Percentiles rank a stretch among this genome's conserved stretches.
Evolutionary conservation across 64 coral and sea anemone genomes (phyloP).

Genomic region (Dendrophyllia cribrosa): DNA sequence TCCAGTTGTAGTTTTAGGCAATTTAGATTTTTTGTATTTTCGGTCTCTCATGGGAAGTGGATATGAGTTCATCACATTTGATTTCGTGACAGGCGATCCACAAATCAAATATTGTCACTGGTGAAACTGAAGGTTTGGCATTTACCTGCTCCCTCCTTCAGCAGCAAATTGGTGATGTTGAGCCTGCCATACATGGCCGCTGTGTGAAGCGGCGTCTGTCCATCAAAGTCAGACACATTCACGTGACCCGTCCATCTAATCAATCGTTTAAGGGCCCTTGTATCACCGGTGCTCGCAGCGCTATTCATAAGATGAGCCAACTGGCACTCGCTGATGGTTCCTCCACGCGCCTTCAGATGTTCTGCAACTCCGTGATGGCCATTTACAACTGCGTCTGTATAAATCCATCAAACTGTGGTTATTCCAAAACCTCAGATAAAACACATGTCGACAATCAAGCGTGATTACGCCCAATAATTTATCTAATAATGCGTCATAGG

Average conservation of each 20-base stretch:
- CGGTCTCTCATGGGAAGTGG: too few species aligned
- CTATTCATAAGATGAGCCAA: conserved; percentile 62
- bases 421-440: too few species aligned
- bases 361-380: conserved; percentile 70
- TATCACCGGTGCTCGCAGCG: conserved; percentile 69
- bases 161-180: conserved; percentile 65
- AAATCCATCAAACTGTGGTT: background rate
- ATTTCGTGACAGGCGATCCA: too few species aligned
- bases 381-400: conserved; percentile 73
- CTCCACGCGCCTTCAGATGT: conserved; percentile 84
- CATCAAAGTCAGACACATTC: conserved; percentile 82
- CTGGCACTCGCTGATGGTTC: conserved; percentile 58
- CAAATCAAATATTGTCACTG: too few species aligned
- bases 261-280: conserved; percentile 68
- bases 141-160: conserved; percentile 90
- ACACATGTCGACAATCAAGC: too few species aligned
- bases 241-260: conserved; percentile 90
- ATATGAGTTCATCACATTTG: too few species aligned
- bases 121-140: background rate
- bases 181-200: conserved; percentile 67
- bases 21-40: too few species aligned
- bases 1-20: too few species aligned
- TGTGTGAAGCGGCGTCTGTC: conserved; percentile 76
- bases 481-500: too few species aligned
- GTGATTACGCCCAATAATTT: too few species aligned